Evolutionary conservation across 2,797 vertebrate species (phyloP), one percentile per base, ranked within the genome.

Genomic region (Pelodytes ibericus): DNA sequence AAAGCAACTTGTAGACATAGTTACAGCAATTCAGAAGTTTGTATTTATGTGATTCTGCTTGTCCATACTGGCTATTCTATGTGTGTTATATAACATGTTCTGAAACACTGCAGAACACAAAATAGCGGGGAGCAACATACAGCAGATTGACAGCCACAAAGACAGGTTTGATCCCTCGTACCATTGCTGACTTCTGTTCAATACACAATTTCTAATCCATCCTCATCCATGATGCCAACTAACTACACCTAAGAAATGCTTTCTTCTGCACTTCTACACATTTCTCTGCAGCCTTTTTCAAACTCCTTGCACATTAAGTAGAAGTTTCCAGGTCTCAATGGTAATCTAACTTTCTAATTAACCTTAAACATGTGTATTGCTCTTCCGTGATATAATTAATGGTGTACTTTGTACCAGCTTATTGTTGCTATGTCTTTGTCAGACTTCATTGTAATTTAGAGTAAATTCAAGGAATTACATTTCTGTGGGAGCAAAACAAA

Each of bases 291-390:
- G 68, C 53, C 47, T 69, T 62, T 44, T 67, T 78, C 25, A 51
- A 72, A 72, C 53, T 67, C 62, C 64, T 68, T 68, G 30, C 76
- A 73, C 76, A 79, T 62, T 73, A 79, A 68, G 44, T 73, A 69
- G 53, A 68, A 44, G 71, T 68, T 73, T 73, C 58, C 64, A 73
- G 64, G 63, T 73, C 76, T 73, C 76, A 57, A 56, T 72, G 60
- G 75, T 78, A 68, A 78, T 79, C 70, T 73, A 57, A 79, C 57
- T 73, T 79, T 68, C 63, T 79, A 79, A 79, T 79, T 72, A 78
- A 71, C 57, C 70, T 62, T 68, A 72, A 60, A 69, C 47, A 67
- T 78, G 62, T 66, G 61, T 72, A 68, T 64, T 53, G 57, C 31
- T 68, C 57, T 69, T 68, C 64, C 31, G 20, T 62, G 33, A 41